Evolutionary conservation across 2,113 vertebrate genomes (phyloP).

Genomic region (Ranitomeya imitator): DNA sequence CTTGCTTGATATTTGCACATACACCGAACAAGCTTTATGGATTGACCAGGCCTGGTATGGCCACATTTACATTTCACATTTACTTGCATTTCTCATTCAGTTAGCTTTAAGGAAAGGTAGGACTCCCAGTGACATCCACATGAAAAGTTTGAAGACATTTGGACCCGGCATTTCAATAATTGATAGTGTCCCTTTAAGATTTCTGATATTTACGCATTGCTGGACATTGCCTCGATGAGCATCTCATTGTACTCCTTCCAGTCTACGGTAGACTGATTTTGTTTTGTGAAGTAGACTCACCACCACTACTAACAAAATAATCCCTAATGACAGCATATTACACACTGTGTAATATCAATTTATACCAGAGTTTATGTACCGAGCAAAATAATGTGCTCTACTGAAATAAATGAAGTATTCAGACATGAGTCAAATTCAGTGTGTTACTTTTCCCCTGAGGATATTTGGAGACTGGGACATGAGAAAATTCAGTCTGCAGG

Average conservation of each 20-base stretch:
- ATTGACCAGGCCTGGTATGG: no score
- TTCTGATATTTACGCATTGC: neutral
- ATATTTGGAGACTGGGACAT: neutral
- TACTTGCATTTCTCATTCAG: no score
- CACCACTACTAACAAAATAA: neutral
- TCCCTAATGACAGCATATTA: neutral
- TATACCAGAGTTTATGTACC: neutral
- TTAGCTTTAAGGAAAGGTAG: no score
- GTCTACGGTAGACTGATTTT: neutral
- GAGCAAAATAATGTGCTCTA: neutral
- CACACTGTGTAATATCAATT: neutral
- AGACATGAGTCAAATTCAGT: neutral
- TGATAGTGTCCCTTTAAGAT: neutral
- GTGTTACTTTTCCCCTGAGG: neutral
- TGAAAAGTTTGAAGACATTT: neutral
- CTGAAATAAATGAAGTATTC: slow-evolving; percentile 23
- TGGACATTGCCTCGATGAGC: neutral
- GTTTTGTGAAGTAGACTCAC: neutral
- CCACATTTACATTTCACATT: no score
- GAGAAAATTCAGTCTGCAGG: neutral
- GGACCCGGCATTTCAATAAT: neutral
- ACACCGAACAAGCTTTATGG: no score
- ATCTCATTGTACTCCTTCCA: neutral
- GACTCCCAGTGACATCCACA: no score
- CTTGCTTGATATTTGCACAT: no score